A percentile compares a stretch with the other conserved stretches of the same genome.
Evolutionary conservation across 2,888 invertebrate genomes (phyloP).

Genomic region (Ormyrus labotus): DNA sequence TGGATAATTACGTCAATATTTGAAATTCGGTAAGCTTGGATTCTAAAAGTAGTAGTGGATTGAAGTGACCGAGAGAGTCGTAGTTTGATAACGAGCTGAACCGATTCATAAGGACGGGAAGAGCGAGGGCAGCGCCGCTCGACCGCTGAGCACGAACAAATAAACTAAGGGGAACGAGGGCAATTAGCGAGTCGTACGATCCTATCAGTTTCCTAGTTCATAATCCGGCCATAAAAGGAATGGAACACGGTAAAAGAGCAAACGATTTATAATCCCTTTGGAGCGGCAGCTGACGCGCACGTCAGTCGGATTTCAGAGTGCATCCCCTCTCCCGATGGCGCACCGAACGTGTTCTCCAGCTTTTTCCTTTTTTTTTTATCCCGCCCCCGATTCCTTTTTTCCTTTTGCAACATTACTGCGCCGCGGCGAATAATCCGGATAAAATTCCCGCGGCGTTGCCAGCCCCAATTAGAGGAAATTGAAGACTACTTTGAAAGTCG

Average conservation of each 20-base stretch:
- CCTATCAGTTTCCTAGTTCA: constrained; percentile 54
- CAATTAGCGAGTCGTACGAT: constrained; percentile 61
- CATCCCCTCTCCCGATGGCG: background rate
- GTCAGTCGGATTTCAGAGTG: constrained; percentile 16
- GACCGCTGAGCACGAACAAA: constrained; percentile 16
- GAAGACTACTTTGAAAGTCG: background rate
- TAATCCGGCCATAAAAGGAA: constrained; percentile 51
- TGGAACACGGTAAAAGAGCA: constrained; percentile 9
- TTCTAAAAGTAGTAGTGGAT: constrained; percentile 21
- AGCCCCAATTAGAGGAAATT: background rate
- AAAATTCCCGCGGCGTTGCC: too few species aligned
- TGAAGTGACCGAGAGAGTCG: constrained; percentile 1
- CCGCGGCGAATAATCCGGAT: background rate
- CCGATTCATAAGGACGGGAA: background rate
- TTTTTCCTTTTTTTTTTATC: background rate
- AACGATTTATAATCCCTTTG: constrained; percentile 43
- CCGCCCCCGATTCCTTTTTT: background rate
- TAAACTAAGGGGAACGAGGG: constrained; percentile 38
- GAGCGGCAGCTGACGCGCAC: background rate
- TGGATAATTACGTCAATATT: constrained; percentile 12
- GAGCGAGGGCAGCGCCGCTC: too few species aligned
- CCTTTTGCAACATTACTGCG: background rate
- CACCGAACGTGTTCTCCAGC: background rate
- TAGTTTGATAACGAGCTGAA: constrained; percentile 28
- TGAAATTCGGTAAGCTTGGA: constrained; percentile 39